These are phyloP conservation scores for Acanthopagrus latus DNA, from an alignment of 2,797 vertebrate species.

Conservation along the genomic window DNA sequence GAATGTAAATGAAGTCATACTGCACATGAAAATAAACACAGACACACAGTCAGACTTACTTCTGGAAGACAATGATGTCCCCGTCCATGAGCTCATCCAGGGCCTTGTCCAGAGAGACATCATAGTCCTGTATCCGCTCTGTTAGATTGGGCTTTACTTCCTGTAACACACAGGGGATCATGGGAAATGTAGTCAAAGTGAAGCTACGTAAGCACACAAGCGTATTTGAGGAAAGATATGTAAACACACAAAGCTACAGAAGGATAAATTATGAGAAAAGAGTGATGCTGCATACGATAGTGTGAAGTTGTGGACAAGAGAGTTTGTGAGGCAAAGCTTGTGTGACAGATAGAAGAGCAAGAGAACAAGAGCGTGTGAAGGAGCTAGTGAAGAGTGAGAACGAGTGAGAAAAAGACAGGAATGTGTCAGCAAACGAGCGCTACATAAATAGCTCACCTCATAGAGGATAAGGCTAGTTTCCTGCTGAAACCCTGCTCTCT, in stretches of 20 bases:
- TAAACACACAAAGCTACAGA: constrained; percentile 1
- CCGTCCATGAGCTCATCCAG: constrained; percentile 99
- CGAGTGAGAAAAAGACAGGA: constrained; percentile 21
- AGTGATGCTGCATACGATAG: constrained; percentile 10
- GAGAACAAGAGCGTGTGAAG: constrained; percentile 14
- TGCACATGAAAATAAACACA: background rate
- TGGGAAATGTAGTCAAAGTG: constrained; percentile 18
- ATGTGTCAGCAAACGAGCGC: constrained; percentile 31
- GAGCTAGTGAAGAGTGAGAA: constrained; percentile 26
- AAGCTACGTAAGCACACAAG: background rate
- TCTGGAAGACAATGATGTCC: constrained; percentile 99
- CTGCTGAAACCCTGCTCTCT: constrained; percentile 99
- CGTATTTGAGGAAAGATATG: background rate
- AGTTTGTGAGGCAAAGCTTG: background rate
- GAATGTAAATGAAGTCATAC: background rate
- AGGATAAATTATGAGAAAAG: background rate
- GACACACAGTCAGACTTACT: constrained; percentile 83
- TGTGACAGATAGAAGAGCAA: constrained; percentile 25
- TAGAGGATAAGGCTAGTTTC: constrained; percentile 99
- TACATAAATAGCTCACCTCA: constrained; percentile 89
- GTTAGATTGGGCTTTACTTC: constrained; percentile 99
- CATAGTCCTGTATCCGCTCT: constrained; percentile 99
- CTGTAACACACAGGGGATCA: constrained; percentile 77
- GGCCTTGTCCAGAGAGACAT: constrained; percentile 99
- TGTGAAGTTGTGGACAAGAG: constrained; percentile 11